A percentile compares a stretch with the other conserved stretches of the same genome.
These are phyloP conservation scores for Sipha maydis DNA, from an alignment of 2,888 invertebrate species.

Conservation along the genomic window DNA sequence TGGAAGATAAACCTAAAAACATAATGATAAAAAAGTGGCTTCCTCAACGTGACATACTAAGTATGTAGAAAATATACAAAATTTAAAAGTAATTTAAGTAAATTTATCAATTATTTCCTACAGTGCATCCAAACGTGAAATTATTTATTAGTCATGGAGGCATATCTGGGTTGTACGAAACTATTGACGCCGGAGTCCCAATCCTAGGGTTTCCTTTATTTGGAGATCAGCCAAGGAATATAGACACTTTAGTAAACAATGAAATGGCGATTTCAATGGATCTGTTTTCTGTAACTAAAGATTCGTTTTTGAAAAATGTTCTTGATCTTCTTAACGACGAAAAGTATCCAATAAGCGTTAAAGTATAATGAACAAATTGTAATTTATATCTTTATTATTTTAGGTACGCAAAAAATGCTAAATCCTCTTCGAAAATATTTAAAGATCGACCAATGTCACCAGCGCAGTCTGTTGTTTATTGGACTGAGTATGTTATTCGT, in stretches of 20 bases:
- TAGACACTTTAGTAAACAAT: neutral
- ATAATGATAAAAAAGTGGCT: constrained; percentile 43
- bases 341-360: neutral
- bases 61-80: neutral
- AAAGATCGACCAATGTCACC: neutral
- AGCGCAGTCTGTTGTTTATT: neutral
- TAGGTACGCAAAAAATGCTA: neutral
- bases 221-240: neutral
- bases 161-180: constrained; percentile 23
- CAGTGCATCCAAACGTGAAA: neutral
- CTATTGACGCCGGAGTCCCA: constrained; percentile 14
- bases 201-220: constrained; percentile 4
- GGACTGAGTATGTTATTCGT: neutral
- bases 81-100: too few species aligned
- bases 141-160: constrained; percentile 34
- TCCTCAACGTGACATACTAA: constrained; percentile 29
- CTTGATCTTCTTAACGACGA: neutral
- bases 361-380: neutral
- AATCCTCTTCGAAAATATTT: neutral
- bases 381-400: neutral
- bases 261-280: constrained; percentile 29
- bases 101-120: neutral
- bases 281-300: neutral
- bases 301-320: neutral
- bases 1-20: constrained; percentile 36